These are phyloP conservation scores for Muricea muricata DNA, from an alignment of 92 coral and sea anemone genomes.

Conservation along the genomic window DNA sequence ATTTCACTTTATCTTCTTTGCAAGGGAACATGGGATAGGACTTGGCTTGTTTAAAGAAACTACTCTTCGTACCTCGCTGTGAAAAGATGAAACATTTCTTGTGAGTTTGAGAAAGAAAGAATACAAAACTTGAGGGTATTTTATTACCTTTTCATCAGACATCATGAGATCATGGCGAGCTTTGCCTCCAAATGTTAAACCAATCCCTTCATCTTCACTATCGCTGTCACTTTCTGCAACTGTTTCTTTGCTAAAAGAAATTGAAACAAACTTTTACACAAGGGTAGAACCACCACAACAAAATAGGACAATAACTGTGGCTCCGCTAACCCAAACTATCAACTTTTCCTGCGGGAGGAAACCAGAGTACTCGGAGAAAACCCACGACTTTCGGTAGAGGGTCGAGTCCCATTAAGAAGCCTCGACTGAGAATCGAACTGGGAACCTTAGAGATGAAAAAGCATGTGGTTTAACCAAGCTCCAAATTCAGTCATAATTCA, in stretches of 20 bases:
- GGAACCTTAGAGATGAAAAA: too few species aligned
- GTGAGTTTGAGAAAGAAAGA: too few species aligned
- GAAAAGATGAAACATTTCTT: not conserved
- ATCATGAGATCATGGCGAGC: conserved; percentile 95
- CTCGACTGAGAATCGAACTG: too few species aligned
- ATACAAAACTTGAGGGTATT: too few species aligned
- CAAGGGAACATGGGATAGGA: conserved; percentile 99
- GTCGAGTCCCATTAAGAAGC: too few species aligned
- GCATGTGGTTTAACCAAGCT: too few species aligned
- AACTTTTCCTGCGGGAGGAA: too few species aligned
- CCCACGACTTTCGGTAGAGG: too few species aligned
- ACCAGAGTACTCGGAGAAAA: too few species aligned
- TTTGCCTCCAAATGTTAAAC: conserved; percentile 62
- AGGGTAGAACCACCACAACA: too few species aligned
- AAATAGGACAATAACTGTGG: not conserved
- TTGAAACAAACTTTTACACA: not conserved
- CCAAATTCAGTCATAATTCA: too few species aligned
- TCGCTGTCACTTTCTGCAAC: conserved; percentile 90
- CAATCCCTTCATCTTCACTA: conserved; percentile 77
- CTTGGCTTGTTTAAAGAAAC: conserved; percentile 97
- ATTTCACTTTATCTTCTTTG: conserved; percentile 90
- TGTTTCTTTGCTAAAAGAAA: conserved; percentile 58
- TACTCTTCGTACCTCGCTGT: conserved; percentile 94
- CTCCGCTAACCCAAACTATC: too few species aligned
- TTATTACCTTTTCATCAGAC: conserved; percentile 88